A percentile compares a stretch with the other conserved stretches of the same genome.
Evolutionary conservation across 2,797 vertebrate genomes (phyloP).

Genomic region (Anguilla obscura): DNA sequence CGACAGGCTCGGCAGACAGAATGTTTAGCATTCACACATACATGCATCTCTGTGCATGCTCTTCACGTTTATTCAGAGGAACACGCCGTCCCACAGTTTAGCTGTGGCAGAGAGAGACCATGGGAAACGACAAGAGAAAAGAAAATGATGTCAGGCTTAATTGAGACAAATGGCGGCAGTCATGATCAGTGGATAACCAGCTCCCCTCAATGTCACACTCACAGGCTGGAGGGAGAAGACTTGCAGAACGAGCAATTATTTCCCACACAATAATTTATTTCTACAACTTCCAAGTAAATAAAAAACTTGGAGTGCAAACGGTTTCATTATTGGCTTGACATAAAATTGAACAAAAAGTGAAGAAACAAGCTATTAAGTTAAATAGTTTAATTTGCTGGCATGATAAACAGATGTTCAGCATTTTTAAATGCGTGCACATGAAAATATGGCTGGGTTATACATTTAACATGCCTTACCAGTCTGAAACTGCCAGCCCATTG

Average conservation of each 20-base stretch:
- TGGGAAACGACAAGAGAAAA: conserved; percentile 66
- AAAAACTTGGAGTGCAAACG: not conserved
- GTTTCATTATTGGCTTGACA: not conserved
- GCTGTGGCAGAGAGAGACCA: conserved; percentile 42
- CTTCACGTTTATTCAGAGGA: not conserved
- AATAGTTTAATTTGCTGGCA: not conserved
- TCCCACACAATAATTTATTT: not conserved
- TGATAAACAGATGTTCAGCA: not conserved
- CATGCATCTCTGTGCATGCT: not conserved
- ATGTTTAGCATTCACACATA: not conserved
- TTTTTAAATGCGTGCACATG: not conserved
- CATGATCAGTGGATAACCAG: conserved; percentile 65
- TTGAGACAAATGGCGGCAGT: conserved; percentile 71
- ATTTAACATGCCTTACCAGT: not conserved
- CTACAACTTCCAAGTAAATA: conserved; percentile 17
- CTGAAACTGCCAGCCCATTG: not conserved
- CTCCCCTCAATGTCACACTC: conserved; percentile 62
- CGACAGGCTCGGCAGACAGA: not conserved
- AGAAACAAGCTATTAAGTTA: conserved; percentile 16
- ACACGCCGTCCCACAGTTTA: not conserved
- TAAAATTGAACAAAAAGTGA: conserved; percentile 23
- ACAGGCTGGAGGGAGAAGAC: conserved; percentile 39
- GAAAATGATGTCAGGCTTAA: conserved; percentile 69
- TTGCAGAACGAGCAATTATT: conserved; percentile 17
- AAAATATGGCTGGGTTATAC: not conserved